A percentile compares a stretch with the other conserved stretches of the same genome.
phyloP scores from a whole-genome alignment of 2,113 vertebrate species.

The Tursiops truncatus region DNA sequence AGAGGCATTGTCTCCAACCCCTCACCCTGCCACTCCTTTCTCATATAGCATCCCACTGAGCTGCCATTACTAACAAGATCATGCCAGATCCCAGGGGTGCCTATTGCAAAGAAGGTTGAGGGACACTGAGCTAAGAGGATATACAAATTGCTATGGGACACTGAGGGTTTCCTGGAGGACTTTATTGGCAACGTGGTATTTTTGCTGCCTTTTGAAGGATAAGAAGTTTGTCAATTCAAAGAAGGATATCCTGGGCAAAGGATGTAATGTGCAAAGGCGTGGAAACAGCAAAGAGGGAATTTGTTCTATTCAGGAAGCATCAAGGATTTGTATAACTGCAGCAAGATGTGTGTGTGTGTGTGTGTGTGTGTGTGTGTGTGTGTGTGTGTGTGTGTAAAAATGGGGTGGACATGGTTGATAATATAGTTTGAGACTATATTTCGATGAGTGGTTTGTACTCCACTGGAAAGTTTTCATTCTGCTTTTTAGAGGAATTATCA shows the following conservation, averaged over 20 bases:
- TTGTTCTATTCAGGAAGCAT: neutral
- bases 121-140: neutral
- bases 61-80: neutral
- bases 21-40: neutral
- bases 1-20: neutral
- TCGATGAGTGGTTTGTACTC: neutral
- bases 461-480: neutral
- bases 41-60: neutral
- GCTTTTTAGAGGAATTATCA: neutral
- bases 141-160: neutral
- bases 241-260: neutral
- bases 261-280: neutral
- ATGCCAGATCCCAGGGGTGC: neutral
- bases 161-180: neutral
- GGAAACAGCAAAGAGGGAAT: neutral
- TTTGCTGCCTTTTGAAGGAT: neutral
- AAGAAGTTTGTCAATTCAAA: neutral
- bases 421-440: neutral
- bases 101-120: neutral
- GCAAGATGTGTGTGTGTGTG: neutral
- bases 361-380: neutral
- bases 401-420: neutral
- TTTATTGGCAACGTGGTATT: neutral
- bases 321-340: neutral
- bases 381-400: neutral